phyloP scores from a whole-genome alignment of 2,113 vertebrate species.

The Hippolais icterina region DNA sequence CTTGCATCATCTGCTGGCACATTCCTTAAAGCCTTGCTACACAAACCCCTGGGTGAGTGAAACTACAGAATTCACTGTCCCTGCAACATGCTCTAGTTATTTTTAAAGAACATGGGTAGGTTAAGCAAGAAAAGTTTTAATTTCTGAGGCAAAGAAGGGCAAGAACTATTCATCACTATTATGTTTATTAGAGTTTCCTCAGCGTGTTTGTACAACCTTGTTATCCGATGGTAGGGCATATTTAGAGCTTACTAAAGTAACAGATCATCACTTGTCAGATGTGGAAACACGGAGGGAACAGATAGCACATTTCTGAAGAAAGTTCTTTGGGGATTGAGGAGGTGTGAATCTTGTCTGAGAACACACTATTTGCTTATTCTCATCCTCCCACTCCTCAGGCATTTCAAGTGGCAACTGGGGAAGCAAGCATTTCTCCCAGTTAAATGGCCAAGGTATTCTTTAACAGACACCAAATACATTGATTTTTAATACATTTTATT shows the following conservation, averaged over 20 bases:
- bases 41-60: not conserved
- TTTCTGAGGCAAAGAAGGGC: not conserved
- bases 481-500: not conserved
- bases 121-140: not conserved
- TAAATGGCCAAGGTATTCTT: not conserved
- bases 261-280: constrained; percentile 34
- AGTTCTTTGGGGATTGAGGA: not conserved
- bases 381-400: constrained; percentile 13
- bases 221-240: not conserved
- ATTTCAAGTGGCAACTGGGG: not conserved
- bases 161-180: not conserved
- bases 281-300: constrained; percentile 13
- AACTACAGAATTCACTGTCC: not conserved
- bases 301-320: constrained; percentile 23
- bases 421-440: not conserved
- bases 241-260: constrained; percentile 10
- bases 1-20: not conserved
- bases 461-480: not conserved
- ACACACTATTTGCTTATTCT: constrained; percentile 29
- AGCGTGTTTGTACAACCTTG: not conserved
- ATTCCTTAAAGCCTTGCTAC: not conserved
- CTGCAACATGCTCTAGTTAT: not conserved
- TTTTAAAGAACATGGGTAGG: not conserved
- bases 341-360: constrained; percentile 53
- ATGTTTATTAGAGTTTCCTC: not conserved